A percentile compares a stretch with the other conserved stretches of the same genome.
Evolutionary conservation across 2,888 invertebrate genomes (phyloP).

Genomic region (Dynastes tityus): DNA sequence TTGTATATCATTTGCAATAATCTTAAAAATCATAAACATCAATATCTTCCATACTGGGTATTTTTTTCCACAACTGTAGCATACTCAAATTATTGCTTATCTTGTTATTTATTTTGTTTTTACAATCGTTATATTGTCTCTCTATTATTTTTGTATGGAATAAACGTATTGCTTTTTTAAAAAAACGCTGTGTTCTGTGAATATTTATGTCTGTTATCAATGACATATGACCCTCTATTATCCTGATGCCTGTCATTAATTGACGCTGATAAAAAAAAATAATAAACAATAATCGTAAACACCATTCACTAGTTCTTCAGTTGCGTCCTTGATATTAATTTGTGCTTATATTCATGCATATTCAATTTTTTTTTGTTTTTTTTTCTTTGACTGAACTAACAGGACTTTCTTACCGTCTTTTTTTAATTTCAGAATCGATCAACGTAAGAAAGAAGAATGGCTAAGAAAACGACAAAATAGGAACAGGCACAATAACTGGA

Average conservation of each 20-base stretch:
- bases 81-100: too few species aligned
- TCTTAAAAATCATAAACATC: too few species aligned
- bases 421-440: slow-evolving; percentile 73
- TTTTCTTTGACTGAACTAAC: not conserved
- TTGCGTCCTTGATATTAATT: slow-evolving; percentile 24
- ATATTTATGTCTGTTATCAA: slow-evolving; percentile 23
- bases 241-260: slow-evolving; percentile 8
- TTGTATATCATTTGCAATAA: too few species aligned
- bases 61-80: too few species aligned
- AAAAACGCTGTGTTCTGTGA: too few species aligned
- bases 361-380: slow-evolving; percentile 1
- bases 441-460: slow-evolving; percentile 75
- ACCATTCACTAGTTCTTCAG: not conserved
- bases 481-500: slow-evolving; percentile 63
- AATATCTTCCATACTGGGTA: too few species aligned
- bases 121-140: too few species aligned
- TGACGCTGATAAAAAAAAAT: not conserved
- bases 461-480: slow-evolving; percentile 70
- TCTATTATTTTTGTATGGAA: too few species aligned
- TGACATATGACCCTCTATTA: slow-evolving; percentile 27
- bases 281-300: not conserved
- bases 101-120: too few species aligned
- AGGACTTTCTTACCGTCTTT: not conserved
- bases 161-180: too few species aligned
- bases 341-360: slow-evolving; percentile 15